Conservation (phyloP, 2,888 invertebrate species). For the Melieria omissa region DNA sequence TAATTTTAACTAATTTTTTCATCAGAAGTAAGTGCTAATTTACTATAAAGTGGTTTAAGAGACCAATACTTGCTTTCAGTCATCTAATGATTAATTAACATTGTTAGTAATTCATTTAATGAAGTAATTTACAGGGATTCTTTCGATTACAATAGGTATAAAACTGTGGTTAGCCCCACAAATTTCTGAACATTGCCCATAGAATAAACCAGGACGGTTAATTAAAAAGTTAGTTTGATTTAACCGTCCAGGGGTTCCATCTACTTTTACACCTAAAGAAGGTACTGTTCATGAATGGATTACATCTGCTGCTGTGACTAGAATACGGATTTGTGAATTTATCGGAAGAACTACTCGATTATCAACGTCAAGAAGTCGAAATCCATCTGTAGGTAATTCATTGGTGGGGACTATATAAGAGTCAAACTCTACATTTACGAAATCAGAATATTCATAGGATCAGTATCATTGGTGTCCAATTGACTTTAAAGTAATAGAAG, state of each 20-base stretch:
- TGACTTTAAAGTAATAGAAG: conserved; percentile 71
- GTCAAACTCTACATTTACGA: conserved; percentile 72
- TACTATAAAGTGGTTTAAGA: conserved; percentile 77
- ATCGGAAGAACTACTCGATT: conserved; percentile 72
- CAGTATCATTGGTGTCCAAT: conserved; percentile 77
- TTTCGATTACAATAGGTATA: conserved; percentile 80
- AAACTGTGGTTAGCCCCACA: conserved; percentile 84
- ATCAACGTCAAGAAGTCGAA: conserved; percentile 75
- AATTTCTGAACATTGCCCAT: conserved; percentile 84
- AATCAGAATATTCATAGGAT: conserved; percentile 76
- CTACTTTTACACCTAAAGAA: conserved; percentile 73
- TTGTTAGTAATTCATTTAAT: conserved; percentile 70
- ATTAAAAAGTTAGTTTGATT: conserved; percentile 74
- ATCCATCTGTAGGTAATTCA: conserved; percentile 65
- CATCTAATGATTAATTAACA: conserved; percentile 68
- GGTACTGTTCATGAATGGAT: conserved; percentile 77
- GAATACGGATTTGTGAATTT: conserved; percentile 73
- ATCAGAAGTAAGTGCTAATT: conserved; percentile 74
- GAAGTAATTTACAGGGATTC: conserved; percentile 68
- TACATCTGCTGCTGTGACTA: conserved; percentile 74
- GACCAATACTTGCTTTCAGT: conserved; percentile 77
- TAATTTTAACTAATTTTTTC: conserved; percentile 69
- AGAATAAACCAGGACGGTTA: conserved; percentile 75
- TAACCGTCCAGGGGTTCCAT: conserved; percentile 74
- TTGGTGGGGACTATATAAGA: conserved; percentile 71